These are phyloP conservation scores for Drosophila multiciliata DNA, from an alignment of 2,888 invertebrate genomes.

Conservation along the genomic window DNA sequence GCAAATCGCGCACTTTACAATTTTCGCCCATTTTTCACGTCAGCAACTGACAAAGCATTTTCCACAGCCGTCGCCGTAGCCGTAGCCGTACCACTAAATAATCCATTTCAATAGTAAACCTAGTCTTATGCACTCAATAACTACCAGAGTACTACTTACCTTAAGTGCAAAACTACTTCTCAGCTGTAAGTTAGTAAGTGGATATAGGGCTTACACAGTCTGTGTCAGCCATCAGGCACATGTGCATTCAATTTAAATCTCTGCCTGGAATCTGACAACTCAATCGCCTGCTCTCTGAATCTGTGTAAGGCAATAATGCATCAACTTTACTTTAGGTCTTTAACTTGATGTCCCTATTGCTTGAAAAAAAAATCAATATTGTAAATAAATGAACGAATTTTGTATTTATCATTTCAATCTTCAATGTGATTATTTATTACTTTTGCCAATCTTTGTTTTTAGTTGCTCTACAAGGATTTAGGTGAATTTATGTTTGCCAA, in stretches of 20 bases:
- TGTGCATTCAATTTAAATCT: conserved; percentile 23
- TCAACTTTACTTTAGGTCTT: not conserved
- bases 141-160: conserved; percentile 20
- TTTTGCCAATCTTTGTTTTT: not conserved
- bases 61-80: conserved; percentile 10
- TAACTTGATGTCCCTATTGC: not conserved
- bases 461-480: not conserved
- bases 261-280: conserved; percentile 6
- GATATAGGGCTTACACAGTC: conserved; percentile 38
- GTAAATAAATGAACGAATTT: not conserved
- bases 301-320: conserved; percentile 8
- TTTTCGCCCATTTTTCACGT: conserved; percentile 56
- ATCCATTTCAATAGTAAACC: conserved; percentile 64
- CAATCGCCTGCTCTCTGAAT: conserved; percentile 9
- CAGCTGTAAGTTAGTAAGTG: conserved; percentile 41
- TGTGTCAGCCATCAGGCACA: conserved; percentile 13
- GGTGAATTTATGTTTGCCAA: not conserved
- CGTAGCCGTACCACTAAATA: conserved; percentile 32
- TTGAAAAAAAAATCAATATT: not conserved
- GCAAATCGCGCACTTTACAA: conserved; percentile 66
- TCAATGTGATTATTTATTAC: not conserved
- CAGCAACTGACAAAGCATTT: conserved; percentile 56
- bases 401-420: not conserved
- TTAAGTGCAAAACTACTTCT: conserved; percentile 20
- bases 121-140: conserved; percentile 69